phyloP scores from a whole-genome alignment of 2,113 vertebrate species.

The Oryzias woworae region DNA sequence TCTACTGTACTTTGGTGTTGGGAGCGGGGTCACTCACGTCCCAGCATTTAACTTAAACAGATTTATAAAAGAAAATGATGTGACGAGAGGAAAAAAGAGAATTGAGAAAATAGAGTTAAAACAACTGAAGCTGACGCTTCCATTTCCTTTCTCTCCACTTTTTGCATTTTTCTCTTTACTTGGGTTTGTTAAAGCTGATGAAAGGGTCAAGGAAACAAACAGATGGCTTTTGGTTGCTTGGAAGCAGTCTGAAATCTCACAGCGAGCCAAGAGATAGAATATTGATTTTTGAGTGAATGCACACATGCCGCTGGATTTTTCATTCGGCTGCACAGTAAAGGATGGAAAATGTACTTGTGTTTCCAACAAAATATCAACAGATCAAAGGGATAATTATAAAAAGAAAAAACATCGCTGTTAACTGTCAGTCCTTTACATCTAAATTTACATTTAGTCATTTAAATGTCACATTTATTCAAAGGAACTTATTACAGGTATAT shows the following conservation, averaged over 20 bases:
- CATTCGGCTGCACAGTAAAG: constrained; percentile 9
- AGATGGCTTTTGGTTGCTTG: constrained; percentile 8
- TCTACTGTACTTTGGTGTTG: neutral
- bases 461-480: too few species aligned
- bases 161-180: neutral
- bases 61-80: constrained; percentile 42
- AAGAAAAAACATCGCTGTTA: neutral
- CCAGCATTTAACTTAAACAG: constrained; percentile 21
- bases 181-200: constrained; percentile 8
- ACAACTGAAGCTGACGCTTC: neutral
- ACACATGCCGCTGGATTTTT: neutral
- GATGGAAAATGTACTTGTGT: constrained; percentile 2
- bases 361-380: constrained; percentile 5
- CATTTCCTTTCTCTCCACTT: neutral
- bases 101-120: neutral
- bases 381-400: neutral
- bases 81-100: neutral
- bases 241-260: constrained; percentile 33
- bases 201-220: constrained; percentile 32
- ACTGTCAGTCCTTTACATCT: too few species aligned
- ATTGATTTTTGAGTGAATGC: constrained; percentile 26
- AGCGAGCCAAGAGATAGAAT: constrained; percentile 12
- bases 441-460: too few species aligned
- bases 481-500: too few species aligned
- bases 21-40: constrained; percentile 2